Conservation (phyloP, 2,888 invertebrate genomes). For the Tetranychus truncatus region DNA sequence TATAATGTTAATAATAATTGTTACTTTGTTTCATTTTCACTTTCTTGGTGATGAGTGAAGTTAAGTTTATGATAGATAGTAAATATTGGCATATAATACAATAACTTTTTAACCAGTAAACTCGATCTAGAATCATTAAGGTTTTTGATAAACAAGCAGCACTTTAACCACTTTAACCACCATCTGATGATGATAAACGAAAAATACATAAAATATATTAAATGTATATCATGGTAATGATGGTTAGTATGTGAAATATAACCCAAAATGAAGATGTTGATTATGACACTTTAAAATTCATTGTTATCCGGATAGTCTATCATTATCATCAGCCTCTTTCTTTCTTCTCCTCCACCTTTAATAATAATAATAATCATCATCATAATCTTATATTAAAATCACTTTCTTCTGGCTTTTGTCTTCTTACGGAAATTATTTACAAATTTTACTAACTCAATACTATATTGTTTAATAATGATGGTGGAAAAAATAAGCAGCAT, state of each 20-base stretch:
- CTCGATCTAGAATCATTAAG: neutral
- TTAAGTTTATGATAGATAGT: slow-evolving; percentile 11
- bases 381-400: neutral
- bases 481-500: no score
- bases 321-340: neutral
- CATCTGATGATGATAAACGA: no score
- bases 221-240: neutral
- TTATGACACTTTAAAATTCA: neutral
- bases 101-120: neutral
- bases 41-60: neutral
- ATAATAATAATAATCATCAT: neutral
- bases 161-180: no score
- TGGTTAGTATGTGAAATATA: neutral
- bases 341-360: neutral
- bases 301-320: neutral
- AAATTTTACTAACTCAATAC: neutral
- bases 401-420: neutral
- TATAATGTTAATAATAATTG: no score
- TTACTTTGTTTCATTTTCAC: no score
- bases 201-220: no score
- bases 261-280: neutral
- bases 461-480: neutral
- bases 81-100: neutral
- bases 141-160: no score
- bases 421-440: neutral